These are phyloP conservation scores for Sula dactylatra DNA, from an alignment of 2,113 vertebrate species.

Conservation along the genomic window DNA sequence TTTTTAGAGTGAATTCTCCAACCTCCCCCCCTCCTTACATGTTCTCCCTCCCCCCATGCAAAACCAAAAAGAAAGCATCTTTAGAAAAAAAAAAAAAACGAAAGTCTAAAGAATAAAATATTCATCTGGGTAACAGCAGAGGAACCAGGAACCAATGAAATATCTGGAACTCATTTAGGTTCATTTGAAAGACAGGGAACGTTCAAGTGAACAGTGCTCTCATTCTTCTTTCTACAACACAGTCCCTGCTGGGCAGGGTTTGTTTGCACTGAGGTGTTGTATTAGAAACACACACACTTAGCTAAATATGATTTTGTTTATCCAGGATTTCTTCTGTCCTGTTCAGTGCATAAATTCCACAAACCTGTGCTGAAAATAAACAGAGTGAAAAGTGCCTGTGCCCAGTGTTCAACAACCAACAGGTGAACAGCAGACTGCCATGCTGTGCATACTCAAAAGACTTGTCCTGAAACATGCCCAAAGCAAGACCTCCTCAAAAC, in stretches of 20 bases:
- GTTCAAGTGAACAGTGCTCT: background rate
- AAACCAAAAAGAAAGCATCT: background rate
- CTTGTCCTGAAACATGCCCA: background rate
- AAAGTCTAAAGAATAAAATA: background rate
- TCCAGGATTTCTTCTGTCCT: background rate
- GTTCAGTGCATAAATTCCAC: background rate
- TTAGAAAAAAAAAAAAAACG: background rate
- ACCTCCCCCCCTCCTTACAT: background rate
- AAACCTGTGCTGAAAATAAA: background rate
- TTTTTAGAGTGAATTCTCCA: background rate
- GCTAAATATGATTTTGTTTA: background rate
- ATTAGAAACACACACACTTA: background rate
- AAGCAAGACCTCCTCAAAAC: background rate
- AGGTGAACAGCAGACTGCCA: background rate
- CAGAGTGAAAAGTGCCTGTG: background rate
- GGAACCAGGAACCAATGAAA: background rate
- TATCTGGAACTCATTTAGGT: background rate
- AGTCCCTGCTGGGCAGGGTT: background rate
- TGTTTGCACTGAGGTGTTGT: slow-evolving; percentile 30
- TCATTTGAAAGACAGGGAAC: background rate
- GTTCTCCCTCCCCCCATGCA: background rate
- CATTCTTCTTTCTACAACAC: background rate
- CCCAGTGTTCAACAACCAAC: background rate
- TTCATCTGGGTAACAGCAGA: background rate
- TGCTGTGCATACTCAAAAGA: background rate